phyloP scores from a whole-genome alignment of 2,797 vertebrate species.

The Sciaenops ocellatus region DNA sequence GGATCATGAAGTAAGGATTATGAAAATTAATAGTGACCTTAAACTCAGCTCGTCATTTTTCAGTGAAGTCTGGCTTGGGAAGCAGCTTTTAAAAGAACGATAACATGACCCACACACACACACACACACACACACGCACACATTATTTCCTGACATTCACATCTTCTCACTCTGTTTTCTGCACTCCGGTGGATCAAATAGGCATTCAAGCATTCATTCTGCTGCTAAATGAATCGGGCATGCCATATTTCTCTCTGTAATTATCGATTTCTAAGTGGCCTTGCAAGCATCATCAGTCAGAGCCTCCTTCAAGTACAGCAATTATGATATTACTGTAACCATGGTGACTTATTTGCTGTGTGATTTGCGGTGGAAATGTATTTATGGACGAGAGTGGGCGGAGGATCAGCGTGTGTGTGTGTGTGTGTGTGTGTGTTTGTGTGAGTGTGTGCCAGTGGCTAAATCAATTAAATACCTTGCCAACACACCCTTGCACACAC shows the following conservation, averaged over 20 bases:
- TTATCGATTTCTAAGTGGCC: conserved; percentile 63
- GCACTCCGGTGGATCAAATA: conserved; percentile 30
- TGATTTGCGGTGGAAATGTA: conserved; percentile 70
- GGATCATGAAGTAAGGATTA: neutral
- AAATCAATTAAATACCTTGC: conserved; percentile 52
- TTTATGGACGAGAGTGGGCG: conserved; percentile 76
- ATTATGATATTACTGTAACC: conserved; percentile 79
- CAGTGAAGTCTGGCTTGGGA: neutral
- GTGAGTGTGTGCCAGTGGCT: conserved; percentile 31
- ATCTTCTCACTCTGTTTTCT: neutral
- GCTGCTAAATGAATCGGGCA: conserved; percentile 24
- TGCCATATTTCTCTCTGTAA: conserved; percentile 45
- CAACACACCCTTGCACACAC: conserved; percentile 26
- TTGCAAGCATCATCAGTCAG: conserved; percentile 63
- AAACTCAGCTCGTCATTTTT: neutral
- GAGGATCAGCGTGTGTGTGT: conserved; percentile 47
- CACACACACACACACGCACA: neutral
- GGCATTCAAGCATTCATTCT: conserved; percentile 16
- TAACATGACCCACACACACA: neutral
- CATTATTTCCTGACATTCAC: neutral
- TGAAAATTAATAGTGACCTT: neutral
- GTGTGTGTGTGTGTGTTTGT: conserved; percentile 11
- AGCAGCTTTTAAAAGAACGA: neutral
- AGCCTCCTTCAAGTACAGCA: conserved; percentile 52
- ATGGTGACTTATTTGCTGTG: conserved; percentile 76